A percentile compares a stretch with the other conserved stretches of the same genome.
These are phyloP conservation scores for Parotia lawesii DNA, from an alignment of 2,113 vertebrate genomes.

Conservation along the genomic window DNA sequence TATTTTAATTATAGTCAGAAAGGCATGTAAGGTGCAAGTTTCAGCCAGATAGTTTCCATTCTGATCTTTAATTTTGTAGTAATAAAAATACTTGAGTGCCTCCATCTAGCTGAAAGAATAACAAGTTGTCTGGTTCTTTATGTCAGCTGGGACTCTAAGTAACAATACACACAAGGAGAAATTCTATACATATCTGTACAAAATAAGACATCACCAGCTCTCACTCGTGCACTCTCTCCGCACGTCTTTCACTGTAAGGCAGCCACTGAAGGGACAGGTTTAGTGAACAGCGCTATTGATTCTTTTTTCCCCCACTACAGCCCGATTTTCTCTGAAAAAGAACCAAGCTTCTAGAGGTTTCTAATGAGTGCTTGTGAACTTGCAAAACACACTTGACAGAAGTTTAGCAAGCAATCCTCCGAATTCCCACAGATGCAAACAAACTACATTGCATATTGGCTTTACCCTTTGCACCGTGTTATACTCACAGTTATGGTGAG, in stretches of 20 bases:
- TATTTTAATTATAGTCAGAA: conserved; percentile 35
- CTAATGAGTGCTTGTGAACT: not conserved
- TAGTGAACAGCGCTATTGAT: accelerated
- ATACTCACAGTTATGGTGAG: not conserved
- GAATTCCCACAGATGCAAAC: not conserved
- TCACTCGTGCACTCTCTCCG: accelerated
- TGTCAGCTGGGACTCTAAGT: not conserved
- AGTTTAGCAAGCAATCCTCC: not conserved
- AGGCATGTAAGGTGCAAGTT: not conserved
- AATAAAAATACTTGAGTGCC: not conserved
- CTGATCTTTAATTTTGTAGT: not conserved
- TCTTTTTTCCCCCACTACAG: no score
- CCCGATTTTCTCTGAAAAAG: not conserved
- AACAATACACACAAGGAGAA: not conserved
- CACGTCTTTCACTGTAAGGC: not conserved
- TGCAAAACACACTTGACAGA: not conserved
- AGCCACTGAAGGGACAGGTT: not conserved
- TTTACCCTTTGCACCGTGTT: not conserved
- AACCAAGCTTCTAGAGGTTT: not conserved
- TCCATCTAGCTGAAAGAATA: not conserved
- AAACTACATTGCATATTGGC: not conserved
- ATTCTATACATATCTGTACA: not conserved
- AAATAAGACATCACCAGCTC: not conserved
- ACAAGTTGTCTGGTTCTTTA: not conserved
- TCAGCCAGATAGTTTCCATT: conserved; percentile 7